phyloP scores from a whole-genome alignment of 2,888 invertebrate species.

The Apamea crenata region DNA sequence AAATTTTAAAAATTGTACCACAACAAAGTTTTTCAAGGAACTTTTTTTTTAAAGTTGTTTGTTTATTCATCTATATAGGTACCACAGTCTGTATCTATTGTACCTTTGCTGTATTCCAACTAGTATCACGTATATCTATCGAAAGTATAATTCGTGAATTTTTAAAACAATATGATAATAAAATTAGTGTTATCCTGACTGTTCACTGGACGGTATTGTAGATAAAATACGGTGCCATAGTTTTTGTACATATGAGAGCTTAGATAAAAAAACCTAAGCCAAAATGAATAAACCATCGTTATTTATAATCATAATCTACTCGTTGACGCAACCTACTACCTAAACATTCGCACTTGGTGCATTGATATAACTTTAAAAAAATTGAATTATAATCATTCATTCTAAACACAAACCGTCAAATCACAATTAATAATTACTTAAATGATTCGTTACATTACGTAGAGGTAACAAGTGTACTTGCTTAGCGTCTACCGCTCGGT shows the following conservation, averaged over 20 bases:
- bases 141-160: conserved; percentile 62
- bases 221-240: conserved; percentile 82
- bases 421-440: conserved; percentile 76
- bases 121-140: conserved; percentile 68
- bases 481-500: conserved; percentile 57
- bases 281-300: conserved; percentile 76
- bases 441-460: conserved; percentile 66
- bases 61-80: conserved; percentile 62
- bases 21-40: conserved; percentile 82
- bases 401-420: conserved; percentile 83
- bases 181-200: conserved; percentile 69
- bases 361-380: conserved; percentile 77
- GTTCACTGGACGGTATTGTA: conserved; percentile 89
- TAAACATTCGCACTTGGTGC: conserved; percentile 88
- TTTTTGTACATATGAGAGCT: conserved; percentile 74
- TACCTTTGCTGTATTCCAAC: conserved; percentile 58
- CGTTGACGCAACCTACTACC: conserved; percentile 84
- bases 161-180: conserved; percentile 71
- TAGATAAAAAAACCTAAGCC: conserved; percentile 74
- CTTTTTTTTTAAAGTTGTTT: conserved; percentile 73
- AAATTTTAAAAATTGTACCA: conserved; percentile 79
- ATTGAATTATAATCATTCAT: conserved; percentile 78
- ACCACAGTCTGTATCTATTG: conserved; percentile 67
- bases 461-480: conserved; percentile 50
- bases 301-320: conserved; percentile 75